Base-by-base conservation (phyloP, 1,140 invertebrate species). In the Babylonia areolata region DNA sequence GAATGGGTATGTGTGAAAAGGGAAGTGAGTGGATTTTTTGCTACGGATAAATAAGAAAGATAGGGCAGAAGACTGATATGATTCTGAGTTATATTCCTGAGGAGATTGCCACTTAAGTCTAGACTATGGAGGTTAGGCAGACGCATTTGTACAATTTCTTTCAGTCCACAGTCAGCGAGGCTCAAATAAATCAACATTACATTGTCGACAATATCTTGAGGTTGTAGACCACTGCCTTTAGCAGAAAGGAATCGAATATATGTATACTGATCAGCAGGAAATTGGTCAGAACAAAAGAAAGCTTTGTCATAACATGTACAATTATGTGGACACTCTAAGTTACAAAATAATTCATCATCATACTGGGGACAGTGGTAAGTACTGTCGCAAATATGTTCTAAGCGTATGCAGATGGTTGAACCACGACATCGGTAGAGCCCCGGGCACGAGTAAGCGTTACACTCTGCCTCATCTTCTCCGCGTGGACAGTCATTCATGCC, bases 331-430 rank as follows among this genome's bases (percentile, higher is more conserved):
- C 82, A 84, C 28, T 5, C 39, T 1, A n/a, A 11, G 64, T 73
- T 12, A 42, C 82, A 84, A 12, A 73, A 31, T 2, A 31, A 35
- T 33, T 84, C 82, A n/a, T 84, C 82, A 37, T 84, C 82, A 9
- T 51, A 20, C 37, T 2, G 58, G 17, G 82, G 82, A 42, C 86
- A 87, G 9, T 87, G 86, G 54, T 0, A 51, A 2, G 40, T 15
- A 2, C 83, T 75, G 82, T 87, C 86, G 79, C 86, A 87, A 0
- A 87, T 20, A 28, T 81, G 35, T 17, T 64, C 58, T 23, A 39
- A 6, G 15, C 51, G 81, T 31, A 86, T n/a, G 46, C 87, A 88
- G 28, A 58, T 37, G n/a, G 15, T 46, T 6, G 81, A 84, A 3
- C 31, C 31, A 1, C 46, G 40, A 39, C 85, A 86, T 23, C 81